Evolutionary conservation across 1,140 invertebrate species (phyloP).

Genomic region (Goniozus legneri): DNA sequence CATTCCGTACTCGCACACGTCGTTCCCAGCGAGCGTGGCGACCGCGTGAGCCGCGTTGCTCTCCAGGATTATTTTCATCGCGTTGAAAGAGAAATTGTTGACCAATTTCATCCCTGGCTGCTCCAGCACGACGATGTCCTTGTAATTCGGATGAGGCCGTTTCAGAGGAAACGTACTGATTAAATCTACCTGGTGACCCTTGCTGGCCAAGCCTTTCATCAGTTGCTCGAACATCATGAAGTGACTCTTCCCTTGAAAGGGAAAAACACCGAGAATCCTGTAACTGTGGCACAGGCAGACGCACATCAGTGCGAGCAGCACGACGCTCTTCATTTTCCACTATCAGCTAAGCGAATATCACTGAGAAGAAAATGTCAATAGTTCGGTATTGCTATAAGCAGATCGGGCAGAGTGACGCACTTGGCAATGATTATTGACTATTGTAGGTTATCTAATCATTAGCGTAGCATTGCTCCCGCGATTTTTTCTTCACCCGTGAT

Average conservation of each 20-base stretch:
- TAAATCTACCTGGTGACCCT: slow-evolving; percentile 60
- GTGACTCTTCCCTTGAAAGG: slow-evolving; percentile 56
- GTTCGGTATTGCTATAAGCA: background rate
- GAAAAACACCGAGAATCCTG: slow-evolving; percentile 48
- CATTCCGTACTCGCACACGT: slow-evolving; percentile 12
- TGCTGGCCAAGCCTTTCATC: slow-evolving; percentile 54
- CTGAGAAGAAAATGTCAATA: background rate
- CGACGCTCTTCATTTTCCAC: slow-evolving; percentile 11
- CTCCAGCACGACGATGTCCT: slow-evolving; percentile 42
- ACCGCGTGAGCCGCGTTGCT: rapidly evolving
- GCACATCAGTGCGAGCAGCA: background rate
- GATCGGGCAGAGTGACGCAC: background rate
- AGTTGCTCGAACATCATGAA: slow-evolving; percentile 56
- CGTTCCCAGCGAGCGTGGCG: background rate
- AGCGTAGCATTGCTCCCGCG: no score
- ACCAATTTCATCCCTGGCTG: background rate
- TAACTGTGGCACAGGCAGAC: slow-evolving; percentile 20
- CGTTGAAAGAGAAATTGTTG: slow-evolving; percentile 27
- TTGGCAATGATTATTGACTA: background rate
- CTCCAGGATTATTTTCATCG: background rate
- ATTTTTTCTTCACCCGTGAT: no score
- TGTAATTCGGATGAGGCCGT: slow-evolving; percentile 51
- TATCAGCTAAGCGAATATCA: background rate
- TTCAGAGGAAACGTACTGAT: slow-evolving; percentile 54
- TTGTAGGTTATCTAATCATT: no score